Evolutionary conservation across 2,888 invertebrate species (phyloP), one percentile per base, ranked within the genome.

Genomic region (Herminia tarsipennalis): DNA sequence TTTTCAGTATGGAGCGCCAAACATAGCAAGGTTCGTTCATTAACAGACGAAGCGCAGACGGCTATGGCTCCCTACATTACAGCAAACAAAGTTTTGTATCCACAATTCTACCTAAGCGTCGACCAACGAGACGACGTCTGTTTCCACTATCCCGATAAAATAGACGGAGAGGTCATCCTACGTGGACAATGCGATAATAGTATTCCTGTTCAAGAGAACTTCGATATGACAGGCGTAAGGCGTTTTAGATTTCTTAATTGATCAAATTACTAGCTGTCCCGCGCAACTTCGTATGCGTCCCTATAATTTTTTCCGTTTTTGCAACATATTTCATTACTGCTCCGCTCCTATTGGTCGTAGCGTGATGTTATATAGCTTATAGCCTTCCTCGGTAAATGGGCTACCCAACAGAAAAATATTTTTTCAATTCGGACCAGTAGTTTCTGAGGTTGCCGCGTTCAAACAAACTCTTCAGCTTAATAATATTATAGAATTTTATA

Each of bases 1-100:
- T 5, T 45, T 46, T 3, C 66, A 89, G 89, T 88, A 34, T 89
- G 88, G 88, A 88, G 88, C 51, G 85, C 84, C 1, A 86, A 85
- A 54, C 81, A 86, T 63, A 88, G 88, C 63, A 83, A 76, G 33
- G 14, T 70, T 0, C 76, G 81, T 0, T 27, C 44, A 1, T 59
- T 83, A 16, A 51, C 80, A 0, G 35, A 48, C 13, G 67, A 62
- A 0, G 76, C 81, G 0, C 69, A 81, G 28, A 40, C 44, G 0
- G 70, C 71, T 0, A 78, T 87, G 59, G 61, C 62, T 0, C 40
- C 66, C 0, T 16, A 67, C 1, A 81, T 88, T 3, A 50, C 50
- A 0, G 45, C 35, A 39, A 83, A 75, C 50, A 52, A 61, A 6
- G 70, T 83, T 0, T 70, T 89, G 0, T 54, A 76, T 40, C 25